A percentile compares a stretch with the other conserved stretches of the same genome.
Conservation (phyloP, 2,797 vertebrate species). For the Catostomus latipinnis region DNA sequence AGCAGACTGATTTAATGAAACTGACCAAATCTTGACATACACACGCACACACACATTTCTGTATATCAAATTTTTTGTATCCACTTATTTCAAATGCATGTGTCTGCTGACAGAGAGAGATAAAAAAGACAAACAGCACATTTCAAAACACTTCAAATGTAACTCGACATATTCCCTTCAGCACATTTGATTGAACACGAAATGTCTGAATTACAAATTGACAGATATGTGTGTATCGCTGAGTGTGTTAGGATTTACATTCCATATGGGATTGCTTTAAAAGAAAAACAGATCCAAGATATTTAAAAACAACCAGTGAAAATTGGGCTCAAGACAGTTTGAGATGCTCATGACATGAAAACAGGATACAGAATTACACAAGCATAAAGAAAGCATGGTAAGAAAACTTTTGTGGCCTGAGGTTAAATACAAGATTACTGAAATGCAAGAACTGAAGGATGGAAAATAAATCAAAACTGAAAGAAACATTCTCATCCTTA, state of each 20-base stretch:
- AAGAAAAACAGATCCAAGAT: slow-evolving; percentile 1
- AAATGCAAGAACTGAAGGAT: background rate
- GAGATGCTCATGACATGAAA: slow-evolving; percentile 16
- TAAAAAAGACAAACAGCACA: background rate
- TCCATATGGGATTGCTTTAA: slow-evolving; percentile 18
- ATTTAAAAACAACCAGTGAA: slow-evolving; percentile 12
- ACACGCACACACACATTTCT: background rate
- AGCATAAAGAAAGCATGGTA: slow-evolving; percentile 14
- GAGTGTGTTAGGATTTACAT: background rate
- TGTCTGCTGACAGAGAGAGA: background rate
- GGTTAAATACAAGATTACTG: slow-evolving; percentile 14
- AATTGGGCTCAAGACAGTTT: slow-evolving; percentile 18
- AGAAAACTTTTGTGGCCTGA: slow-evolving; percentile 27
- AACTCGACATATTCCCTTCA: slow-evolving; percentile 30
- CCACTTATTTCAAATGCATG: slow-evolving; percentile 36
- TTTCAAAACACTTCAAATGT: slow-evolving; percentile 29
- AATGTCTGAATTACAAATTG: slow-evolving; percentile 13
- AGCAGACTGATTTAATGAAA: slow-evolving; percentile 36
- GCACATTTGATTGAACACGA: slow-evolving; percentile 5
- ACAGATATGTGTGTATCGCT: slow-evolving; percentile 17
- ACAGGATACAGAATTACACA: slow-evolving; percentile 30
- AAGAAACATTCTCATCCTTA: slow-evolving; percentile 11
- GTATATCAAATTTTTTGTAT: slow-evolving; percentile 33
- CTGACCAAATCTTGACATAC: slow-evolving; percentile 11
- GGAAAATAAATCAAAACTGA: background rate